phyloP scores from a whole-genome alignment of 2,113 vertebrate genomes.

The Oxyura jamaicensis region DNA sequence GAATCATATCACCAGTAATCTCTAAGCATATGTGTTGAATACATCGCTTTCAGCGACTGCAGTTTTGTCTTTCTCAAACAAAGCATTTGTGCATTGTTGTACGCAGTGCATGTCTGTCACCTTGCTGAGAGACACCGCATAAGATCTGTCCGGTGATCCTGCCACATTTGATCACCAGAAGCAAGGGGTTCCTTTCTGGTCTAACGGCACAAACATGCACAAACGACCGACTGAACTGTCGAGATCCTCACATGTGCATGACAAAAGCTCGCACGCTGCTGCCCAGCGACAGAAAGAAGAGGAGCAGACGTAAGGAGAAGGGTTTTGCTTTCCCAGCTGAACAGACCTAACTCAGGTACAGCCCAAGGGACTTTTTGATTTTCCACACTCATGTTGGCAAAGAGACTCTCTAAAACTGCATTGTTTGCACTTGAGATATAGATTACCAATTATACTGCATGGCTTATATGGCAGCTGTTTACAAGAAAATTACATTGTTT shows the following conservation, averaged over 20 bases:
- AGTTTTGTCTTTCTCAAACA: neutral
- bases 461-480: constrained; percentile 1
- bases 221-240: neutral
- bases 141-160: neutral
- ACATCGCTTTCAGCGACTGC: neutral
- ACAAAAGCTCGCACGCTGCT: neutral
- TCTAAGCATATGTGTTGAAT: neutral
- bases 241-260: neutral
- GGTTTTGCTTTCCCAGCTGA: neutral
- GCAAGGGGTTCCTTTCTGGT: neutral
- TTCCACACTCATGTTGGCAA: neutral
- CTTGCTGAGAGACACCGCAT: neutral
- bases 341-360: neutral
- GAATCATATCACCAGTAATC: neutral
- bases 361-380: neutral
- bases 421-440: neutral
- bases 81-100: neutral
- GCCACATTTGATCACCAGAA: neutral
- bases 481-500: constrained; percentile 45
- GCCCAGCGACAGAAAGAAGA: neutral
- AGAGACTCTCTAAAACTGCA: neutral
- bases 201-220: neutral
- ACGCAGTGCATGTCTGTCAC: neutral
- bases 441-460: neutral
- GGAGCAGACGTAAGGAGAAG: rapidly evolving